A percentile compares a stretch with the other conserved stretches of the same genome.
These are phyloP conservation scores for Tetraneura akinire DNA, from an alignment of 1,140 invertebrate genomes.

Conservation along the genomic window DNA sequence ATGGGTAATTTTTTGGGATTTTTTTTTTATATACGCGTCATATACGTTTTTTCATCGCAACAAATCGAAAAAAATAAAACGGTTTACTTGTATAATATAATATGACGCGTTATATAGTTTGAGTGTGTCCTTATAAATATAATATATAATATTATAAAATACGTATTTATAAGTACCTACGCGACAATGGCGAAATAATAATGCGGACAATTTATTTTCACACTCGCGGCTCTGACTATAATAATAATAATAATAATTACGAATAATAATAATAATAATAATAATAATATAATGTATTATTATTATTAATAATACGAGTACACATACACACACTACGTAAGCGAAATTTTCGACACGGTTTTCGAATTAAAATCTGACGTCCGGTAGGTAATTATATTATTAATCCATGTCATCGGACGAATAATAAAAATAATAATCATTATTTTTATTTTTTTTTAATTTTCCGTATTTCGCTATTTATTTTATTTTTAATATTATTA, in stretches of 20 bases:
- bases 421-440: too few species aligned
- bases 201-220: neutral
- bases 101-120: too few species aligned
- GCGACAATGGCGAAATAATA: conserved; percentile 44
- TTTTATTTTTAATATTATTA: neutral
- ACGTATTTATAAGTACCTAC: neutral
- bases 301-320: too few species aligned
- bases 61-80: conserved; percentile 32
- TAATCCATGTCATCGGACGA: conserved; percentile 47
- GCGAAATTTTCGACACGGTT: conserved; percentile 41
- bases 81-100: neutral
- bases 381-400: conserved; percentile 50
- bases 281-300: too few species aligned
- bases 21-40: too few species aligned
- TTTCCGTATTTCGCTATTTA: conserved; percentile 13
- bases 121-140: too few species aligned
- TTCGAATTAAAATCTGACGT: conserved; percentile 49
- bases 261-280: too few species aligned
- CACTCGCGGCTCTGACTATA: neutral
- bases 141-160: too few species aligned
- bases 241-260: too few species aligned
- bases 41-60: conserved; percentile 9
- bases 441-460: neutral
- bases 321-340: too few species aligned
- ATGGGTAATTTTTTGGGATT: too few species aligned